These are phyloP conservation scores for Deilephila porcellus DNA, from an alignment of 2,888 invertebrate genomes.

Conservation along the genomic window DNA sequence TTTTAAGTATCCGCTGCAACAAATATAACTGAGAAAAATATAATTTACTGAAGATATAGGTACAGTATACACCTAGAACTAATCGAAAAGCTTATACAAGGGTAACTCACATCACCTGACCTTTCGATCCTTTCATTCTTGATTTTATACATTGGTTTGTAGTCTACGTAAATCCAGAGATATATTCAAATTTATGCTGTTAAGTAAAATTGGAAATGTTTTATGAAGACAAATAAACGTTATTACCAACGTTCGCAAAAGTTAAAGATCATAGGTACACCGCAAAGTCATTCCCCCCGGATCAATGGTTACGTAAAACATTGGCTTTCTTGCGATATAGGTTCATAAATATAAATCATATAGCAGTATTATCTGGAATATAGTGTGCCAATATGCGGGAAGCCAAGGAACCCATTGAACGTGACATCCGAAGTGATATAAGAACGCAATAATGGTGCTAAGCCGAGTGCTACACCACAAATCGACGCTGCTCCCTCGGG, in stretches of 20 bases:
- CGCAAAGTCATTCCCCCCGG: not conserved
- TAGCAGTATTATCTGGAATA: slow-evolving; percentile 2
- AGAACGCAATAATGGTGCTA: slow-evolving; percentile 39
- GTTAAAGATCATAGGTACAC: not conserved
- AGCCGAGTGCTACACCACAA: slow-evolving; percentile 35
- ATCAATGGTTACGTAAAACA: not conserved
- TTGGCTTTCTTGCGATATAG: not conserved
- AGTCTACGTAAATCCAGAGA: not conserved
- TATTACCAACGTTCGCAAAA: not conserved
- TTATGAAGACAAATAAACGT: not conserved
- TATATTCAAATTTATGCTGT: not conserved
- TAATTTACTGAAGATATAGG: no score
- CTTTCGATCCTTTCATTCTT: not conserved
- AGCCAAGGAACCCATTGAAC: slow-evolving; percentile 35
- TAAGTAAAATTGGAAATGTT: not conserved
- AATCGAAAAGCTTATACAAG: no score
- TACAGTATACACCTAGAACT: no score
- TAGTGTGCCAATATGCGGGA: slow-evolving; percentile 2
- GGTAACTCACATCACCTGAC: not conserved
- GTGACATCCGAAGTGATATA: slow-evolving; percentile 33
- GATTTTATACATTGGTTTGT: not conserved
- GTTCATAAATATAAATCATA: not conserved
- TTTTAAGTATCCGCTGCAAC: no score
- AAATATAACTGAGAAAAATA: no score
- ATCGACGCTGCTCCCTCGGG: slow-evolving; percentile 36